Conservation (phyloP, 1,140 invertebrate genomes). For the Camponotus pennsylvanicus region DNA sequence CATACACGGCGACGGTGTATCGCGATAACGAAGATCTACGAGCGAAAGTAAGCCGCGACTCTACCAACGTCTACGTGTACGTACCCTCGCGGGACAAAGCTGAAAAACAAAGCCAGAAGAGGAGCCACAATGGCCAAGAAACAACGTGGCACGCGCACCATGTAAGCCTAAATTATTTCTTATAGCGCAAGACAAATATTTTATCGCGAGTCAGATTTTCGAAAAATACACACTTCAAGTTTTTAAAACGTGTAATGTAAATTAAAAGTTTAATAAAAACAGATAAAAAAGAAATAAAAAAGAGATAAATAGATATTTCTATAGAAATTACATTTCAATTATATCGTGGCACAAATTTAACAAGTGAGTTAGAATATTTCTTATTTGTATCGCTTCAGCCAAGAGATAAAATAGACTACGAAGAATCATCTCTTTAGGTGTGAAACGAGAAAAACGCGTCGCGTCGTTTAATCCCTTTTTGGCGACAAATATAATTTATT, state of each 20-base stretch:
- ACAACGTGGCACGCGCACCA: not conserved
- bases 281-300: not conserved
- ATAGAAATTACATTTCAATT: not conserved
- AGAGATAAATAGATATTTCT: no score
- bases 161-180: slow-evolving; percentile 8
- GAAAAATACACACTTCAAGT: not conserved
- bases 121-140: not conserved
- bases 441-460: not conserved
- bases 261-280: not conserved
- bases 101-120: slow-evolving; percentile 32
- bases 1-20: slow-evolving; percentile 68
- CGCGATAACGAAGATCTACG: slow-evolving; percentile 79
- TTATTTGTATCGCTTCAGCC: not conserved
- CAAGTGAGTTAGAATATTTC: not conserved
- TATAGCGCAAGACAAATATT: not conserved
- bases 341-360: slow-evolving; percentile 28
- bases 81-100: slow-evolving; percentile 37
- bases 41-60: slow-evolving; percentile 69
- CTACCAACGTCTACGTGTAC: slow-evolving; percentile 11
- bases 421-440: not conserved
- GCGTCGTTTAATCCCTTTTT: not conserved
- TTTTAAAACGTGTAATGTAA: not conserved
- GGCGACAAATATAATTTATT: not conserved
- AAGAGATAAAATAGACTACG: not conserved
- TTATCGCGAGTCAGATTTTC: not conserved